Evolutionary conservation across 1,140 invertebrate genomes (phyloP).

Genomic region (Kradibia gibbosae): DNA sequence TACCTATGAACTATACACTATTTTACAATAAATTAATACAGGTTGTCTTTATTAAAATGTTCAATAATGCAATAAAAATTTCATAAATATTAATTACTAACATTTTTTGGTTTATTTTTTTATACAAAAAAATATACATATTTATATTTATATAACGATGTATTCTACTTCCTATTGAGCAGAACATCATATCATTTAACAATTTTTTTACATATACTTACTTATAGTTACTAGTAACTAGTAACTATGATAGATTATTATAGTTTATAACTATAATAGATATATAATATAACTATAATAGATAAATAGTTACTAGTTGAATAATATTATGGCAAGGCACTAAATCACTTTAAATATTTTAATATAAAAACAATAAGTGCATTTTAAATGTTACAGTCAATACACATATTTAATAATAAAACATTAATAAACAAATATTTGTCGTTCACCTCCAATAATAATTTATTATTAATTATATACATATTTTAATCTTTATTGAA

Average conservation of each 20-base stretch:
- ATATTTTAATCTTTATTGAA: no score
- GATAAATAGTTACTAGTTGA: not conserved
- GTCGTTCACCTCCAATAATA: not conserved
- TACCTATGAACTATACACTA: no score
- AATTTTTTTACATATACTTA: no score
- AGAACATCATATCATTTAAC: no score
- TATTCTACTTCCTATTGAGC: no score
- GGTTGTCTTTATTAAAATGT: not conserved
- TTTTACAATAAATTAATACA: not conserved
- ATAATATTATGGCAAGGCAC: conserved; percentile 3
- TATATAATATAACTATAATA: conserved; percentile 14
- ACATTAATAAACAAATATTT: not conserved
- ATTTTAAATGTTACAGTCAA: not conserved
- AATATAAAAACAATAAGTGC: not conserved
- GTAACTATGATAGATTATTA: no score
- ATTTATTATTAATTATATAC: not conserved
- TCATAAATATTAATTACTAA: not conserved
- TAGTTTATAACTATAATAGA: no score
- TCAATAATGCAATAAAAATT: conserved; percentile 43
- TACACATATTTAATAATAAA: not conserved
- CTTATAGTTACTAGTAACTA: no score
- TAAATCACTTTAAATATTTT: not conserved
- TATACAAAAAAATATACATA: conserved; percentile 9
- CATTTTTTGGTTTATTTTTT: conserved; percentile 26
- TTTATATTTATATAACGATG: not conserved